These are phyloP conservation scores for Drosophila bunnanda DNA, from an alignment of 2,888 invertebrate species.

Conservation along the genomic window DNA sequence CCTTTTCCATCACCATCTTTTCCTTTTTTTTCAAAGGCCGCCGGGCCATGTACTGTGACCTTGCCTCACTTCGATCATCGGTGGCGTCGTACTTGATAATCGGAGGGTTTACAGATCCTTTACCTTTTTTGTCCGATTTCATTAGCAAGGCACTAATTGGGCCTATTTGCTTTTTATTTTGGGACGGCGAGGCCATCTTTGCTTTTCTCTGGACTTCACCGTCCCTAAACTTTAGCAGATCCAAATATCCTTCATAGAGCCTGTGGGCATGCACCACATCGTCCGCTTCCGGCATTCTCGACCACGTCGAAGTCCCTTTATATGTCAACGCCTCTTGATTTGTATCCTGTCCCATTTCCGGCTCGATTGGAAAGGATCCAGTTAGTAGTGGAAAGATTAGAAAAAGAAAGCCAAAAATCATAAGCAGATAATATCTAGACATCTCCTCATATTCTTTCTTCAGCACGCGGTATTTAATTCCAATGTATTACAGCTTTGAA, in stretches of 20 bases:
- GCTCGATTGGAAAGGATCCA: background rate
- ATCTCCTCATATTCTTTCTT: constrained; percentile 71
- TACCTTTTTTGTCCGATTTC: background rate
- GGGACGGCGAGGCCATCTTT: background rate
- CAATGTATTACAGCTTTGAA: background rate
- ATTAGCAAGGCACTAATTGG: background rate
- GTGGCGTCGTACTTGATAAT: constrained; percentile 24
- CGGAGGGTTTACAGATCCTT: background rate
- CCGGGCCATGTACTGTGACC: background rate
- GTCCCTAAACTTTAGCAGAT: constrained; percentile 20
- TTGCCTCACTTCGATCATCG: background rate
- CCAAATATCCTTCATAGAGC: constrained; percentile 55
- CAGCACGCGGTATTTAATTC: constrained; percentile 8
- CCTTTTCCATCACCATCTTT: background rate
- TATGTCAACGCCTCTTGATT: background rate
- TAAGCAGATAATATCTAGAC: constrained; percentile 51
- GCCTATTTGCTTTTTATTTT: background rate
- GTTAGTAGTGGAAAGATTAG: constrained; percentile 14
- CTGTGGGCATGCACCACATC: constrained; percentile 40
- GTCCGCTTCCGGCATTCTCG: background rate
- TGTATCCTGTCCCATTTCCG: constrained; percentile 6
- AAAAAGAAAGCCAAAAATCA: constrained; percentile 32
- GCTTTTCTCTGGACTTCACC: background rate
- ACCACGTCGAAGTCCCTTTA: constrained; percentile 4
- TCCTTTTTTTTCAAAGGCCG: background rate